Evolutionary conservation across 2,797 vertebrate genomes (phyloP), one percentile per base, ranked within the genome.

Genomic region (Carduelis carduelis): DNA sequence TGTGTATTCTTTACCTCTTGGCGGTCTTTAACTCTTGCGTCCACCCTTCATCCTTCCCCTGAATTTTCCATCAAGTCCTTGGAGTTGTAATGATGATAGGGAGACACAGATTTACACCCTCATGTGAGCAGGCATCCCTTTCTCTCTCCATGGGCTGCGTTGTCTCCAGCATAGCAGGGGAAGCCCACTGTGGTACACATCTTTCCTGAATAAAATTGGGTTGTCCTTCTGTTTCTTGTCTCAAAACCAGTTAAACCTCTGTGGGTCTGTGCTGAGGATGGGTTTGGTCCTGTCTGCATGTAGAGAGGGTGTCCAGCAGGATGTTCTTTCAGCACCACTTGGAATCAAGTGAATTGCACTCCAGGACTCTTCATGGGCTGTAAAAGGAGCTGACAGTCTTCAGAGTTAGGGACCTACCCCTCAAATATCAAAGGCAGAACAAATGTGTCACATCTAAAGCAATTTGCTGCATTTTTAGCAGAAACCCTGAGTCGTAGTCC

Each of bases 81-180:
- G 14, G 43, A 74, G 14, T 12, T 69, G 17, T 78, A 71, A 39
- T 8, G 11, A 7, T 60, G 41, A 26, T n/a, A 34, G 22, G n/a
- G 49, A 93, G 27, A 2, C 32, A 24, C 0, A 1, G 30, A 63
- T 53, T 76, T 43, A 43, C 68, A 79, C 6, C 14, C 20, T 57
- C 2, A 3, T 7, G 27, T 65, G 74, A 69, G 10, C 17, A 50
- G 32, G 1, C 30, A 35, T 17, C 23, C 8, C 4, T 75, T 46
- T 84, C 46, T 92, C 52, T 79, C 37, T 50, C 66, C 21, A 5
- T 0, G 1, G 14, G 21, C 46, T 37, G 7, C 0, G 0, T 7
- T 68, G 61, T 57, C 41, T 64, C 53, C 14, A 22, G 49, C 0
- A 0, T 34, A 27, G 17, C 21, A 64, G 76, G 6, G 80, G 61